Evolutionary conservation across 92 coral and sea anemone genomes (phyloP).

Genomic region (Porites lobata): DNA sequence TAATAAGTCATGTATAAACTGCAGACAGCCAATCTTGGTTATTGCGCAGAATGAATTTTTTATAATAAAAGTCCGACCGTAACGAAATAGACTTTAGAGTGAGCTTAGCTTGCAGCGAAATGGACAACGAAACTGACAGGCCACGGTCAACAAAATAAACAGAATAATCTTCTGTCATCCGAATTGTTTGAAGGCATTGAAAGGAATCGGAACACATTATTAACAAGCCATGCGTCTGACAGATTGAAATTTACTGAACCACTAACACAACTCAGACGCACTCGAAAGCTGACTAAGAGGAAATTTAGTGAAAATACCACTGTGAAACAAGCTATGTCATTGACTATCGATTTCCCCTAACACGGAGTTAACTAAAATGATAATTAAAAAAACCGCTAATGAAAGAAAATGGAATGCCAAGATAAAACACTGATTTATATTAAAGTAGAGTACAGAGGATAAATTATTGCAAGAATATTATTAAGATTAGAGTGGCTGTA

Average conservation of each 20-base stretch:
- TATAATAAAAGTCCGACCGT: background rate
- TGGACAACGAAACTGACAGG: background rate
- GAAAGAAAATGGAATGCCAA: background rate
- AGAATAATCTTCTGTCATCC: background rate
- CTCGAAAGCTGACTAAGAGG: background rate
- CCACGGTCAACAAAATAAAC: constrained; percentile 3
- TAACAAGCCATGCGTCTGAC: background rate
- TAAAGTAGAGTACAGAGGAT: background rate
- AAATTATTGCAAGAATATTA: background rate
- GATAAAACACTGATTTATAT: background rate
- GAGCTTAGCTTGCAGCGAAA: background rate
- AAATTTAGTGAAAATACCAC: too few relatives aligned
- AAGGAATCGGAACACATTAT: background rate
- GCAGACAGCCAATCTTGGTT: background rate
- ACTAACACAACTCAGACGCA: background rate
- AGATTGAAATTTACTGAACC: background rate
- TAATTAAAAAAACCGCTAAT: background rate
- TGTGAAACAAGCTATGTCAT: too few relatives aligned
- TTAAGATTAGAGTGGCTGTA: background rate
- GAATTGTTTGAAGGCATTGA: background rate
- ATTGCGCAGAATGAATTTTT: background rate
- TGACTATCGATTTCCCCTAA: too few relatives aligned
- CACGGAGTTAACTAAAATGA: too few relatives aligned
- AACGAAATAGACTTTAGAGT: background rate
- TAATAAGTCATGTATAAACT: background rate